Conservation (phyloP, 2,113 vertebrate species). For the Loxodonta africana region DNA sequence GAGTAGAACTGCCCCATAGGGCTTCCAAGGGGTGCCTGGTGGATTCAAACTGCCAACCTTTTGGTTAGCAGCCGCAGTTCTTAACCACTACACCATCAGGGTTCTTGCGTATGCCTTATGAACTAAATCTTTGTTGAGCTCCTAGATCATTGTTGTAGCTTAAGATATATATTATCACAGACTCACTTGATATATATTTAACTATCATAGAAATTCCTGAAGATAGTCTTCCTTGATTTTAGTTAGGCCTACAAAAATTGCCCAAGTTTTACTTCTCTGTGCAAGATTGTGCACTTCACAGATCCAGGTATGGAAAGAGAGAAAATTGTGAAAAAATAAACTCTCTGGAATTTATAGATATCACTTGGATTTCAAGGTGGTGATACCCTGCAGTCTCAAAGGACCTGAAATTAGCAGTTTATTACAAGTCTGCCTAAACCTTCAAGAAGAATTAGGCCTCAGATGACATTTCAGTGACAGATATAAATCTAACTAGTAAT, state of each 20-base stretch:
- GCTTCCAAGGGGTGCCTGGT: too few species aligned
- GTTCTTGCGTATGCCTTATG: background rate
- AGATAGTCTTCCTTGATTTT: background rate
- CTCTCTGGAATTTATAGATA: background rate
- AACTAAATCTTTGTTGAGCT: background rate
- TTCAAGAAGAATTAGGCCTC: background rate
- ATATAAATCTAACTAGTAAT: background rate
- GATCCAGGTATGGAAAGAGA: background rate
- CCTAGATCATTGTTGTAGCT: background rate
- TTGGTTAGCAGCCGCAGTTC: too few species aligned
- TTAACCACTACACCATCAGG: too few species aligned
- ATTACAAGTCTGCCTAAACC: background rate
- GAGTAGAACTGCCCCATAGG: too few species aligned
- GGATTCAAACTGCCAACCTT: too few species aligned
- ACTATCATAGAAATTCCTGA: background rate
- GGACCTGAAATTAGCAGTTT: background rate
- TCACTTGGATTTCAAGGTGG: background rate
- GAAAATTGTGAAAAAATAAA: background rate
- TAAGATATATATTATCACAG: background rate
- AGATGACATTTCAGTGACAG: background rate
- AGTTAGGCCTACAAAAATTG: background rate
- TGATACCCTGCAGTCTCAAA: background rate
- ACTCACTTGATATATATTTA: background rate
- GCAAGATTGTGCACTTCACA: background rate
- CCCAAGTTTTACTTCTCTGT: background rate